Evolutionary conservation across 2,797 vertebrate species (phyloP), one percentile per base, ranked within the genome.

Genomic region (Anisognathus igniventris): DNA sequence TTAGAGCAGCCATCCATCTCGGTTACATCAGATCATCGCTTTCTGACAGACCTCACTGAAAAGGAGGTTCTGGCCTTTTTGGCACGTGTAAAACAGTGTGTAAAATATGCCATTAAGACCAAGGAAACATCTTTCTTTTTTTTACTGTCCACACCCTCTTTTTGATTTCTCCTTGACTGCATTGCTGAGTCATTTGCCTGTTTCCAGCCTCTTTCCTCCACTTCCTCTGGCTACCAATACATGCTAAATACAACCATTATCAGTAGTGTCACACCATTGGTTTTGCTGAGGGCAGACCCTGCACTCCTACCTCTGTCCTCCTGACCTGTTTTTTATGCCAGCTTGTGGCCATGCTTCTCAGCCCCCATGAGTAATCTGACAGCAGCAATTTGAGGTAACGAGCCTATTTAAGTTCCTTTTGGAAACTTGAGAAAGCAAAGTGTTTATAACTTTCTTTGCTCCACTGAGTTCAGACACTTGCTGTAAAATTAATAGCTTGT

Each of bases 171-270:
- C 17, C 31, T 27, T 18, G 1, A 33, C 17, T 75, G 18, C 4
- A 15, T 45, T 82, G 16, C 23, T 18, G 19, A 40, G 6, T 4
- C 6, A 24, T 65, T 45, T 83, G 2, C 14, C 39, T 57, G 3
- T 58, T 84, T 76, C 39, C 47, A 83, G 7, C 20, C 11, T 73
- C 12, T 42, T 57, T 58, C 24, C 9, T 77, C 10, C 1, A 1
- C 21, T 19, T 42, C 9, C 7, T 0, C 13, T 71, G 48, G 8
- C 9, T 58, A 61, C 27, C 0, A 0, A 27, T 5, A 21, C 3
- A 16, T 0, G 0, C 23, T 4, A 23, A 31, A 61, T 11, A 48
- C 25, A 91, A 39, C 0, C 0, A 3, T 28, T 25, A 21, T 15
- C 24, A 31, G 30, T 24, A 33, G 8, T 23, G 35, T 28, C 27